Conservation (phyloP, 2,797 vertebrate species). For the Sebastes minor region DNA sequence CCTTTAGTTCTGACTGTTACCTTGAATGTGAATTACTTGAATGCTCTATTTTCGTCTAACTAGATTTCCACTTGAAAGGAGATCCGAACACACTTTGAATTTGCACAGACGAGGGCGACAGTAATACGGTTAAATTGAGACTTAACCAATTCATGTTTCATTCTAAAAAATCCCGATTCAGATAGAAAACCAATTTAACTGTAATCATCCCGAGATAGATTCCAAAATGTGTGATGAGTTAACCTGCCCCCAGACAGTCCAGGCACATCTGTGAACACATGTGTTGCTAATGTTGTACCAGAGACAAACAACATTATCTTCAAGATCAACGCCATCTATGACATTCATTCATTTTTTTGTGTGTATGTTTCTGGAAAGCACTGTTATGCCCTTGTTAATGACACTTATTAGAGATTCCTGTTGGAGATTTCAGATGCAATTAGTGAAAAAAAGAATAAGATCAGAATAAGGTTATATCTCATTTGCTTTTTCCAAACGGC, state of each 20-base stretch:
- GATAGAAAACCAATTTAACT: not conserved
- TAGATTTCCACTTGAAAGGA: slow-evolving; percentile 1
- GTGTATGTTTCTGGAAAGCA: not conserved
- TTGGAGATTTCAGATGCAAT: not conserved
- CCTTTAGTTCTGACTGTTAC: not conserved
- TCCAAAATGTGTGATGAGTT: not conserved
- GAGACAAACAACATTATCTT: not conserved
- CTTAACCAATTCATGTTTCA: not conserved
- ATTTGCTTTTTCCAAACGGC: not conserved
- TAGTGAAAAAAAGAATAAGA: not conserved
- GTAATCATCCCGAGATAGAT: not conserved
- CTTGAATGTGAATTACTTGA: slow-evolving; percentile 1
- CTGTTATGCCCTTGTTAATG: not conserved
- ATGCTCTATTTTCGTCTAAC: not conserved
- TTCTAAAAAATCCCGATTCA: not conserved
- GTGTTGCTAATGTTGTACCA: not conserved
- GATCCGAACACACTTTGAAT: not conserved
- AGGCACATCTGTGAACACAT: not conserved
- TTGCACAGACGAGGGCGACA: not conserved
- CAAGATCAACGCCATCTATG: not conserved
- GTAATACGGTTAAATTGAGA: not conserved
- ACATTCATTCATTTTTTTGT: not conserved
- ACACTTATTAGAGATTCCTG: not conserved
- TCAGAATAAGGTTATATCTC: not conserved
- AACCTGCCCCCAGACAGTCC: not conserved